phyloP scores from a whole-genome alignment of 1,140 invertebrate species.

The Pachypsylla venusta region DNA sequence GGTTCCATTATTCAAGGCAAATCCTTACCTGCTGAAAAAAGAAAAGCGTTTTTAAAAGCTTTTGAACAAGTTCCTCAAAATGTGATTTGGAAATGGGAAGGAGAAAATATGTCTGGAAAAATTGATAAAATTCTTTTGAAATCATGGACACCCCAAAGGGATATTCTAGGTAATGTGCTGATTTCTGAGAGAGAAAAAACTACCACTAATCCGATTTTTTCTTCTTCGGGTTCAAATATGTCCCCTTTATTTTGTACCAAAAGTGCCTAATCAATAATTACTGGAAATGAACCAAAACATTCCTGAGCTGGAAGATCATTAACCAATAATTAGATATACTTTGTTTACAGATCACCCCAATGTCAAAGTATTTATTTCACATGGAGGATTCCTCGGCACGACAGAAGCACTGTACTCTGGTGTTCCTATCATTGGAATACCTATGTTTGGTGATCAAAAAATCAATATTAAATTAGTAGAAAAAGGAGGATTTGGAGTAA shows the following conservation, averaged over 20 bases:
- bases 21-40: slow-evolving; percentile 1
- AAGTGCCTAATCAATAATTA: no score
- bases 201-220: no score
- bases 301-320: no score
- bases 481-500: slow-evolving; percentile 26
- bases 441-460: slow-evolving; percentile 41
- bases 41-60: background rate
- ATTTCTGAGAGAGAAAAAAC: background rate
- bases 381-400: slow-evolving; percentile 44
- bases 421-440: slow-evolving; percentile 43
- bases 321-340: no score
- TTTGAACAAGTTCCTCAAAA: slow-evolving; percentile 35
- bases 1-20: slow-evolving; percentile 32
- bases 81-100: slow-evolving; percentile 52
- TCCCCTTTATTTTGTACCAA: no score
- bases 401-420: slow-evolving; percentile 40
- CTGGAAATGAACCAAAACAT: no score
- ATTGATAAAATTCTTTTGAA: slow-evolving; percentile 39
- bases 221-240: no score
- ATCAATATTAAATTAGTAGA: slow-evolving; percentile 33
- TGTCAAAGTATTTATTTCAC: slow-evolving; percentile 43
- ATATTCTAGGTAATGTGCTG: slow-evolving; percentile 35
- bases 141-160: slow-evolving; percentile 44
- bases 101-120: slow-evolving; percentile 25
- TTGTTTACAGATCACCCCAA: slow-evolving; percentile 32